Percentiles rank a stretch among this genome's conserved stretches.
phyloP scores from a whole-genome alignment of 2,888 invertebrate species.

The Drosophila infuscata region DNA sequence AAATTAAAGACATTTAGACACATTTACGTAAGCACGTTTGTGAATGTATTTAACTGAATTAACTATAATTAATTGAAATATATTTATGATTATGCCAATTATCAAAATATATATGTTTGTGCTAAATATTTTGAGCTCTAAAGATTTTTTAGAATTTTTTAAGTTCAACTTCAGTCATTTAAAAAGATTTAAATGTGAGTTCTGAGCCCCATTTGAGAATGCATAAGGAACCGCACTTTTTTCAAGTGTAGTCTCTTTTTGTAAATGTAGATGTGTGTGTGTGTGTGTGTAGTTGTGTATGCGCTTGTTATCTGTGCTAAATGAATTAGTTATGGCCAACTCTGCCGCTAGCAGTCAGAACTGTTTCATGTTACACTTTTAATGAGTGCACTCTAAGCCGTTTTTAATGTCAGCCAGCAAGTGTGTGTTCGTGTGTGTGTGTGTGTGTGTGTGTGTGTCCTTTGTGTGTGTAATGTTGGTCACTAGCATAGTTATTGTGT shows the following conservation, averaged over 20 bases:
- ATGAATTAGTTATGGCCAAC: constrained; percentile 78
- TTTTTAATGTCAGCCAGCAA: constrained; percentile 53
- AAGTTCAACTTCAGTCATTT: accelerated
- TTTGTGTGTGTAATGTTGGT: constrained; percentile 18
- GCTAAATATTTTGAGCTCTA: background rate
- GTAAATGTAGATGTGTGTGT: background rate
- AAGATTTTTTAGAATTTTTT: background rate
- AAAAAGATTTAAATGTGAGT: background rate
- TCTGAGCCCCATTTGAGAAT: background rate
- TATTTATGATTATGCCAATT: too few species aligned
- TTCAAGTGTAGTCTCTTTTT: background rate
- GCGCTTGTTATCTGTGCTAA: constrained; percentile 43
- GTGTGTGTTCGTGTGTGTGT: constrained; percentile 4
- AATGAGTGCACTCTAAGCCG: constrained; percentile 77
- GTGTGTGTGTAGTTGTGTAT: background rate
- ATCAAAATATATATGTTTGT: background rate
- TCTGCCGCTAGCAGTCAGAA: constrained; percentile 36
- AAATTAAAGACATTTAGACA: too few species aligned
- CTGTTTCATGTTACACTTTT: constrained; percentile 72
- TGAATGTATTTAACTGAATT: too few species aligned
- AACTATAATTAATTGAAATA: too few species aligned
- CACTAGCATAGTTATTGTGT: constrained; percentile 69
- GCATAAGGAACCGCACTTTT: background rate
- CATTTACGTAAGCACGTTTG: too few species aligned
- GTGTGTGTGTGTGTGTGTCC: constrained; percentile 1